Conservation (phyloP, 2,888 invertebrate genomes). For the Drosophila infuscata region DNA sequence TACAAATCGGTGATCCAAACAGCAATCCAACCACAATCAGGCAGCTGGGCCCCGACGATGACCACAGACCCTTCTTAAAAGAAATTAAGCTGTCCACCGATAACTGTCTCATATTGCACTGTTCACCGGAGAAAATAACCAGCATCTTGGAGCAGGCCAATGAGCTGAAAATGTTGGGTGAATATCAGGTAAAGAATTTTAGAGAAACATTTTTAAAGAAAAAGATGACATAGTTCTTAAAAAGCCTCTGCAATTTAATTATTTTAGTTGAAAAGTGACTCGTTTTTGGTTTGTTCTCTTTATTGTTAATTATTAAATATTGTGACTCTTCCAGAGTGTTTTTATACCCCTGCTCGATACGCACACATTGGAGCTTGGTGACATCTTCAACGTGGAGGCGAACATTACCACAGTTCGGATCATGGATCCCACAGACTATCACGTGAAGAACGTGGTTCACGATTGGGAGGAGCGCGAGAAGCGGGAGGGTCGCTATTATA, state of each 20-base stretch:
- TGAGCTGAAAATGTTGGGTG: constrained; percentile 92
- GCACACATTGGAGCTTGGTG: constrained; percentile 85
- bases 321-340: constrained; percentile 85
- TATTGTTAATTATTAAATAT: neutral
- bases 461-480: constrained; percentile 84
- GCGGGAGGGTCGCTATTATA: constrained; percentile 77
- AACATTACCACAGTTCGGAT: constrained; percentile 84
- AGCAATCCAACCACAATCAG: constrained; percentile 89
- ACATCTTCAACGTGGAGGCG: constrained; percentile 84
- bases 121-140: constrained; percentile 88
- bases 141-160: constrained; percentile 90
- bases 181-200: constrained; percentile 88
- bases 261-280: neutral
- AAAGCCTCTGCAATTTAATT: neutral
- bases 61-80: constrained; percentile 90
- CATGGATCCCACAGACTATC: constrained; percentile 84
- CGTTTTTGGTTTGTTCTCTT: neutral
- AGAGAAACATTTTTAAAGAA: neutral
- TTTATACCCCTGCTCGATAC: constrained; percentile 86
- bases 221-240: neutral
- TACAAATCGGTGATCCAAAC: constrained; percentile 89
- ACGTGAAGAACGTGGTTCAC: constrained; percentile 83
- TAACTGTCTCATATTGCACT: constrained; percentile 91
- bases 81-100: constrained; percentile 90
- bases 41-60: constrained; percentile 87